Evolutionary conservation across 1,140 invertebrate genomes (phyloP), one percentile per base, ranked within the genome.

Genomic region (Musca vetustissima): DNA sequence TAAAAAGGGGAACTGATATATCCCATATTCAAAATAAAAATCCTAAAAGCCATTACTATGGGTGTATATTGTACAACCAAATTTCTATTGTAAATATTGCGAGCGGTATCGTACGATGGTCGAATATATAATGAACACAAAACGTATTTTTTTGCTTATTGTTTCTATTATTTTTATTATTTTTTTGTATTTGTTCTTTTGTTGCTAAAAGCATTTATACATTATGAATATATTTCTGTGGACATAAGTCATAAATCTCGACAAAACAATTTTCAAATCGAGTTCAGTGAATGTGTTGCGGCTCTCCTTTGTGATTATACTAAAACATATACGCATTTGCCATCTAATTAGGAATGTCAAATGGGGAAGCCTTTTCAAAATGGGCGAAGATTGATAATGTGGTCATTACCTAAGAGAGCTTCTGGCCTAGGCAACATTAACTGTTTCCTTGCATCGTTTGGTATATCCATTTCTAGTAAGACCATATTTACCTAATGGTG

Each of bases 231-330:
- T 43, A n/a, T n/a, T 69, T 28, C 24, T 69, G 48, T 61, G 67
- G 67, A 64, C 61, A 69, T 21, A 47, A 49, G n/a, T 66, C 68
- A 69, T 69, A 69, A 69, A 69, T 66, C 64, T 65, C 28, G 50
- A 19, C 22, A 19, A 17, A 52, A 52, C 1, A 8, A 9, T 22
- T 52, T 52, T 8, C 50, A 43, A 43, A 43, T 43, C 36, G 6
- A 43, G 36, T 43, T 43, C 36, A 43, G 7, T 43, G 36, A 13
- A 9, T 13, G 4, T 11, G 11, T 13, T 52, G 8, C 52, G 52
- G 48, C 11, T 28, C 28, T 9, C 14, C 3, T 28, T 19, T 49
- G 32, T 17, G n/a, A n/a, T n/a, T n/a, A 15, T 19, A 15, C 21
- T 32, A 48, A n/a, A n/a, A 21, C 61, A 21, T 8, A 48, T 15